phyloP scores from a whole-genome alignment of 2,113 vertebrate species.

The Xenus cinereus region DNA sequence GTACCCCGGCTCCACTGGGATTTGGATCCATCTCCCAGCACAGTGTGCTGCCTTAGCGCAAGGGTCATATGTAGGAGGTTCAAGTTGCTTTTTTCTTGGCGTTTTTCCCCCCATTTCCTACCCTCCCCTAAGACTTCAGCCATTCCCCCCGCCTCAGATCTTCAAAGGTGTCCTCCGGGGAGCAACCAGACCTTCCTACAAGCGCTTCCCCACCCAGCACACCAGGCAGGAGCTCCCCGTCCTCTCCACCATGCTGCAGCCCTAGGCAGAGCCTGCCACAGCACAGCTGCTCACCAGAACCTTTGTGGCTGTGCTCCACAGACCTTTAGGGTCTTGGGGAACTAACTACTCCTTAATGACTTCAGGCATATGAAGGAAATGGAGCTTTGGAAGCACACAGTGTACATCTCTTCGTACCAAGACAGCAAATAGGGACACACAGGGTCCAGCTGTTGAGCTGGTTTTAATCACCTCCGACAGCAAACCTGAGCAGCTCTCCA shows the following conservation, averaged over 20 bases:
- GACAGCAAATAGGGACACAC: rapidly evolving
- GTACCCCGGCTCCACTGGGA: not conserved
- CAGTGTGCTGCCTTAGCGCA: rapidly evolving
- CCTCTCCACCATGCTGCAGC: not conserved
- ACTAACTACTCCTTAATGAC: not conserved
- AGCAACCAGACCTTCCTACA: not conserved
- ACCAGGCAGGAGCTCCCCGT: rapidly evolving
- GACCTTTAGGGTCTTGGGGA: not conserved
- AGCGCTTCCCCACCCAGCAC: rapidly evolving
- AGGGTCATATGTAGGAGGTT: rapidly evolving
- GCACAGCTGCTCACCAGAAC: not conserved
- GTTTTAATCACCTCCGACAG: not conserved
- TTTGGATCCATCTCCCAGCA: not conserved
- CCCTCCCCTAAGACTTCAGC: not conserved
- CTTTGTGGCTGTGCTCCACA: not conserved
- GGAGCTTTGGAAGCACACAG: not conserved
- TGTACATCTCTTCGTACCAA: rapidly evolving
- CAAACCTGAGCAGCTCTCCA: not conserved
- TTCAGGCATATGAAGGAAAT: rapidly evolving
- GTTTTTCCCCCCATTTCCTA: not conserved
- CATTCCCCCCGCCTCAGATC: not conserved
- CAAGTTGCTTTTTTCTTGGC: not conserved
- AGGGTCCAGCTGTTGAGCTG: not conserved
- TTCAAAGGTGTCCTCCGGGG: not conserved
- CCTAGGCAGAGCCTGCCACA: rapidly evolving